Conservation (phyloP, 1,140 invertebrate species). For the Drosophila tropicalis region DNA sequence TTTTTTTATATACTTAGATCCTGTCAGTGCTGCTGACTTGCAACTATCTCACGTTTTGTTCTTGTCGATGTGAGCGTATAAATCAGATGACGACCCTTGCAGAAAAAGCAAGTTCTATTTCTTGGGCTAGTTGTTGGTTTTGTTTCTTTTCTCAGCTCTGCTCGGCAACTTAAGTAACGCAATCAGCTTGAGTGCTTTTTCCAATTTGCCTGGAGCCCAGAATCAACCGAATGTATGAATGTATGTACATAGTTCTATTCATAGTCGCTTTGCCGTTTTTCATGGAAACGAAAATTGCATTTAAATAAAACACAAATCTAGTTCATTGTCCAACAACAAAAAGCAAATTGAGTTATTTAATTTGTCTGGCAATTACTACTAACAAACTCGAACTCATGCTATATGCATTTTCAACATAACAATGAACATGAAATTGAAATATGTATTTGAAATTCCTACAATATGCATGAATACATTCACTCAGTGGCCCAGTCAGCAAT, state of each 20-base stretch:
- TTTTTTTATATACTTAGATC: conserved; percentile 30
- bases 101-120: conserved; percentile 23
- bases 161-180: conserved; percentile 62
- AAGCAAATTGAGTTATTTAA: conserved; percentile 56
- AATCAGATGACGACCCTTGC: conserved; percentile 55
- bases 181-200: conserved; percentile 67
- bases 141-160: conserved; percentile 25
- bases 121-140: neutral
- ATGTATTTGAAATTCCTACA: neutral
- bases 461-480: neutral
- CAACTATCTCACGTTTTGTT: conserved; percentile 59
- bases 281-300: conserved; percentile 41
- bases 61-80: conserved; percentile 40
- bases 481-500: conserved; percentile 6
- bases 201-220: conserved; percentile 36
- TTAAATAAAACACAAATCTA: conserved; percentile 54
- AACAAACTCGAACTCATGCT: conserved; percentile 15
- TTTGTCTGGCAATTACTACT: conserved; percentile 40
- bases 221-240: neutral
- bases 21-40: conserved; percentile 46
- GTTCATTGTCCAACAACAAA: conserved; percentile 52
- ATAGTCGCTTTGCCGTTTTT: conserved; percentile 20
- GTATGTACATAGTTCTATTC: neutral
- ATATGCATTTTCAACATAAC: neutral
- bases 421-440: conserved; percentile 35